These are phyloP conservation scores for Labeo catla DNA, from an alignment of 2,113 vertebrate genomes.

Conservation along the genomic window DNA sequence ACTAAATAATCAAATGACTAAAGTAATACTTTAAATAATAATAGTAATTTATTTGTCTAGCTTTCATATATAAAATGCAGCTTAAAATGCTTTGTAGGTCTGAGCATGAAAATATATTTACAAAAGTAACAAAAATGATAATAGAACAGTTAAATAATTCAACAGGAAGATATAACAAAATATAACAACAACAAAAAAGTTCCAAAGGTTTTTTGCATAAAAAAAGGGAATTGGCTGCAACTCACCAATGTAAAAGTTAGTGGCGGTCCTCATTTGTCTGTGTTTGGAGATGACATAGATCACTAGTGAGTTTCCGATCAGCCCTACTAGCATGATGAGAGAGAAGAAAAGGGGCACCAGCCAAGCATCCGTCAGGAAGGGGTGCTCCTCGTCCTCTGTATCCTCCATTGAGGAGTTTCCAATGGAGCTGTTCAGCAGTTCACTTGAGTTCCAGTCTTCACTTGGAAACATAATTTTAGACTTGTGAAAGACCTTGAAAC, in stretches of 20 bases:
- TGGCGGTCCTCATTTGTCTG: slow-evolving; percentile 84
- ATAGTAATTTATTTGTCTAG: no score
- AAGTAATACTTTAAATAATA: no score
- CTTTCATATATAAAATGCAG: no score
- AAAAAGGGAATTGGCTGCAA: background rate
- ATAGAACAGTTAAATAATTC: no score
- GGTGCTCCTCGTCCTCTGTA: slow-evolving; percentile 69
- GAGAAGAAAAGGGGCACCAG: slow-evolving; percentile 83
- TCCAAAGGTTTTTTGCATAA: background rate
- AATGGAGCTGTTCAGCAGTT: slow-evolving; percentile 67
- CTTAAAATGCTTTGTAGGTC: no score
- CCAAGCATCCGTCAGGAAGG: slow-evolving; percentile 84
- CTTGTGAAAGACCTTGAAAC: background rate
- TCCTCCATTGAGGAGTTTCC: slow-evolving; percentile 65
- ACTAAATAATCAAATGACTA: no score
- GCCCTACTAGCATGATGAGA: slow-evolving; percentile 82
- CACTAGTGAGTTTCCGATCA: slow-evolving; percentile 82
- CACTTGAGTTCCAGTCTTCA: slow-evolving; percentile 71
- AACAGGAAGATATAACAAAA: no score
- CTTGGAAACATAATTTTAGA: slow-evolving; percentile 59
- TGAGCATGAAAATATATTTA: no score
- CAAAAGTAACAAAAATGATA: no score
- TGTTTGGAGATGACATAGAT: slow-evolving; percentile 84
- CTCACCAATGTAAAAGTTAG: slow-evolving; percentile 87
- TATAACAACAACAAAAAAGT: no score